phyloP scores from a whole-genome alignment of 2,888 invertebrate species.

The Cosmorhoe ocellata region DNA sequence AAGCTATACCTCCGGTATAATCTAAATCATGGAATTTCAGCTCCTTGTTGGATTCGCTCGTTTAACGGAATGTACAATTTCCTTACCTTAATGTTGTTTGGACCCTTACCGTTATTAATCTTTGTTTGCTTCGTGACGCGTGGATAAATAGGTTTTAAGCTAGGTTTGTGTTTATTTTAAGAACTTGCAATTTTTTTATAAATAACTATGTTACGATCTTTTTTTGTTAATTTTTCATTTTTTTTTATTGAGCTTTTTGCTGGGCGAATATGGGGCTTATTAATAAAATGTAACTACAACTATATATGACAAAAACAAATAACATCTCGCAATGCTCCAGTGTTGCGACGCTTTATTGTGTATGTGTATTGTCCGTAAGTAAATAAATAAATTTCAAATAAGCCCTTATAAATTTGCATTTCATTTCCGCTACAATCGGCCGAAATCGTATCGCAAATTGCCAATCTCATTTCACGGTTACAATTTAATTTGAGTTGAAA shows the following conservation, averaged over 20 bases:
- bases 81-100: conserved; percentile 32
- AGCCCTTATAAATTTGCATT: conserved; percentile 35
- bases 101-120: conserved; percentile 26
- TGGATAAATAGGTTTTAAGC: conserved; percentile 3
- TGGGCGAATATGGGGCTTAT: too few species aligned
- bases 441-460: conserved; percentile 34
- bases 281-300: too few species aligned
- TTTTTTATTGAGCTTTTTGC: too few species aligned
- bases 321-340: too few species aligned
- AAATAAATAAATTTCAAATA: conserved; percentile 34
- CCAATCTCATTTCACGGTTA: conserved; percentile 30
- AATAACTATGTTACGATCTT: too few species aligned
- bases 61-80: conserved; percentile 32
- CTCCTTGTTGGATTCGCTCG: conserved; percentile 17
- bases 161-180: neutral
- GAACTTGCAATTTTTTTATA: neutral
- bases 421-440: conserved; percentile 32
- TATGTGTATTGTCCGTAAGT: neutral
- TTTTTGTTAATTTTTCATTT: too few species aligned
- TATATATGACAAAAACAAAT: too few species aligned
- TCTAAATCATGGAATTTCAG: conserved; percentile 26
- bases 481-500: conserved; percentile 29
- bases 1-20: conserved; percentile 11
- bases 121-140: conserved; percentile 26
- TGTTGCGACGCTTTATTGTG: too few species aligned